phyloP scores from a whole-genome alignment of 1,140 invertebrate genomes.

The Kradibia gibbosae region DNA sequence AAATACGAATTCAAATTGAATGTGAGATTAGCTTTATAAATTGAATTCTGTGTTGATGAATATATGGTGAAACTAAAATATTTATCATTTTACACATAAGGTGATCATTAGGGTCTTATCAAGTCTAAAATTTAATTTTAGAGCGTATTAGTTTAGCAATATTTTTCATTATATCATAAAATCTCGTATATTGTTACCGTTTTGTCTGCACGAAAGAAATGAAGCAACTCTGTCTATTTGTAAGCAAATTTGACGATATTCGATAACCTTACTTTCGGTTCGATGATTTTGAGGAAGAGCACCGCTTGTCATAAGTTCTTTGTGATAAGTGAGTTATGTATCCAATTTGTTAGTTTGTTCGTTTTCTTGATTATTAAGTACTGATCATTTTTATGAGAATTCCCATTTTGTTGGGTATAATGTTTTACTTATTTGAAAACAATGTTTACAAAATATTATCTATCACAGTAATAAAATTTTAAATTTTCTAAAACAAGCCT shows the following conservation, averaged over 20 bases:
- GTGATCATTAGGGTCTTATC: background rate
- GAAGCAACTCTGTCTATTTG: slow-evolving; percentile 25
- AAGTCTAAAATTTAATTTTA: background rate
- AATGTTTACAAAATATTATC: too few relatives aligned
- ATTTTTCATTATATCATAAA: background rate
- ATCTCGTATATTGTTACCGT: slow-evolving; percentile 19
- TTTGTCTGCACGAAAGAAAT: slow-evolving; percentile 20
- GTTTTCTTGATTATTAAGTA: background rate
- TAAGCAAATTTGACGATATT: slow-evolving; percentile 26
- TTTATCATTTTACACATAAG: background rate
- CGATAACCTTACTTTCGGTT: slow-evolving; percentile 26
- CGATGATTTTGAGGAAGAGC: slow-evolving; percentile 42
- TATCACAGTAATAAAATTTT: too few relatives aligned
- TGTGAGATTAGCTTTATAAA: too few relatives aligned
- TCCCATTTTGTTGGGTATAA: too few relatives aligned
- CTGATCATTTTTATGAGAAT: too few relatives aligned
- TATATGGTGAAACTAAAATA: background rate
- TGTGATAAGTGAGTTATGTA: slow-evolving; percentile 25
- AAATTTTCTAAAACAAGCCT: too few relatives aligned
- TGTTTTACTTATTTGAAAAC: too few relatives aligned
- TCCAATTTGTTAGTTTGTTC: background rate
- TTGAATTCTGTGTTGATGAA: background rate
- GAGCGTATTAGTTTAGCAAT: background rate
- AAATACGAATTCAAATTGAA: background rate
- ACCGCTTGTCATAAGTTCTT: slow-evolving; percentile 50